Conservation (phyloP, 2,113 vertebrate genomes). For the Phalacrocorax brasilianus region DNA sequence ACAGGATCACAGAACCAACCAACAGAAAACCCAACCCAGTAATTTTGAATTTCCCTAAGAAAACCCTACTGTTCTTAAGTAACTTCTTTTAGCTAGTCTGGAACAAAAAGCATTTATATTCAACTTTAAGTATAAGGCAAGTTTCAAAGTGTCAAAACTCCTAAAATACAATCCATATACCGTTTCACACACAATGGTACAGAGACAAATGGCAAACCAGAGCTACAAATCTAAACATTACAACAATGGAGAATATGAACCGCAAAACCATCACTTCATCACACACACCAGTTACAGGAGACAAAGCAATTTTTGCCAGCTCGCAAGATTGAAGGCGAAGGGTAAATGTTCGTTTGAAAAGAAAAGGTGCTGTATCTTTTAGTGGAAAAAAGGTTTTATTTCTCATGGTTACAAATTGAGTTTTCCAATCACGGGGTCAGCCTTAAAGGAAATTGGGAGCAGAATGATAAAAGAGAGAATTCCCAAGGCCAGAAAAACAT, state of each 20-base stretch:
- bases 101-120: not conserved
- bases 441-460: not conserved
- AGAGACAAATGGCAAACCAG: not conserved
- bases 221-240: not conserved
- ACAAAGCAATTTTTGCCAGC: not conserved
- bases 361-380: not conserved
- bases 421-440: not conserved
- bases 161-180: not conserved
- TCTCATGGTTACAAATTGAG: not conserved
- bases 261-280: not conserved
- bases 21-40: not conserved
- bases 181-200: accelerated
- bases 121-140: not conserved
- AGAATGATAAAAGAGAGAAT: not conserved
- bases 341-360: not conserved
- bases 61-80: not conserved
- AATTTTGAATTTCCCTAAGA: not conserved
- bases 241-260: not conserved
- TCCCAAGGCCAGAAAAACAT: not conserved
- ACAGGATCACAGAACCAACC: not conserved
- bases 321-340: not conserved
- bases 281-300: not conserved
- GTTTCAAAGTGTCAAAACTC: not conserved
- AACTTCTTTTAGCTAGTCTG: not conserved
- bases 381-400: not conserved